phyloP scores from a whole-genome alignment of 2,888 invertebrate species.

The Erannis defoliaria region DNA sequence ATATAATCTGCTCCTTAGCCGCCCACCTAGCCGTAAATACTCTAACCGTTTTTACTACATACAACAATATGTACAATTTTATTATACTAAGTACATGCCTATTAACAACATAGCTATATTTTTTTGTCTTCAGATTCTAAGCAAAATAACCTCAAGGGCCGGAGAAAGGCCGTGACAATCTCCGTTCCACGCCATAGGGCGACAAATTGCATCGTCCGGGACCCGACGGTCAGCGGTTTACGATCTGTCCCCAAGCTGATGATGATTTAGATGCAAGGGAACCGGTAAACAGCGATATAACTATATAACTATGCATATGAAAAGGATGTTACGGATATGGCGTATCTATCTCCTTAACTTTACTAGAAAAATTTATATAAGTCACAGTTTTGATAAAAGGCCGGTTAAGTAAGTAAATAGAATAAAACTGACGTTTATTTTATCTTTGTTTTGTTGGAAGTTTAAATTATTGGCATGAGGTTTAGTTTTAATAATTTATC shows the following conservation, averaged over 20 bases:
- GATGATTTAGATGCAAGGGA: conserved; percentile 85
- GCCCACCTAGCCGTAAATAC: too few species aligned
- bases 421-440: too few species aligned
- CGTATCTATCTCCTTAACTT: neutral
- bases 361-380: neutral
- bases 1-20: too few species aligned
- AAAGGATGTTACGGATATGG: neutral
- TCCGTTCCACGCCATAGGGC: conserved; percentile 47
- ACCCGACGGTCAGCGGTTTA: conserved; percentile 75
- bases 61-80: too few species aligned
- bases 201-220: conserved; percentile 49
- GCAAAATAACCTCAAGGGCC: conserved; percentile 35
- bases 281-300: conserved; percentile 62
- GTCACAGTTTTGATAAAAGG: neutral
- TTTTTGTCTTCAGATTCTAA: conserved; percentile 23
- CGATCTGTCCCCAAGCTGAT: conserved; percentile 79
- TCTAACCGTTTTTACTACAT: too few species aligned
- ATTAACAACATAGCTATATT: too few species aligned
- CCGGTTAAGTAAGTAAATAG: too few species aligned
- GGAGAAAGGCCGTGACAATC: conserved; percentile 41
- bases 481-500: too few species aligned
- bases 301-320: neutral
- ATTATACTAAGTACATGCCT: too few species aligned
- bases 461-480: too few species aligned
- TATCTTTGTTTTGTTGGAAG: too few species aligned